Conservation (phyloP, 2,888 invertebrate species). For the Prostheceraeus crozeri region DNA sequence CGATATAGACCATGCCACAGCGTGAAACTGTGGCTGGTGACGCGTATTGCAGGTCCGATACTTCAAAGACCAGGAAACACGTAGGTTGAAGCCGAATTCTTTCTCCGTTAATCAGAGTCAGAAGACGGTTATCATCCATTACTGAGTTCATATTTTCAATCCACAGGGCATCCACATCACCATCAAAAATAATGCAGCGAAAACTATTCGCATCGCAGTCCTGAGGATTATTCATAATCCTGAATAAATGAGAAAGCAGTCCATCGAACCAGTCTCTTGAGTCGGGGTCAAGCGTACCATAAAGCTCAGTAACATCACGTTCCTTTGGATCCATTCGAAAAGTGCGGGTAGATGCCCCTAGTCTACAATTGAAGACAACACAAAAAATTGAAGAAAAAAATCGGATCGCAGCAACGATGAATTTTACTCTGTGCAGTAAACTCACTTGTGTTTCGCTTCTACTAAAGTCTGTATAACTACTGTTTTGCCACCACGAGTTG, state of each 20-base stretch:
- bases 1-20: slow-evolving; percentile 40
- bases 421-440: no score
- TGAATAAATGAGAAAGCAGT: slow-evolving; percentile 37
- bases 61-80: slow-evolving; percentile 39
- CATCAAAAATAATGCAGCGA: slow-evolving; percentile 38
- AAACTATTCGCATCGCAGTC: slow-evolving; percentile 38
- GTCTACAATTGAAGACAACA: slow-evolving; percentile 19
- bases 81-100: slow-evolving; percentile 36
- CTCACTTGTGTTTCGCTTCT: slow-evolving; percentile 35
- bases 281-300: slow-evolving; percentile 38
- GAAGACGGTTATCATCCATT: slow-evolving; percentile 39
- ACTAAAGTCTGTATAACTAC: slow-evolving; percentile 37
- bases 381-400: no score
- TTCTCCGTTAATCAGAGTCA: slow-evolving; percentile 39
- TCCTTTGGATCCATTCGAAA: slow-evolving; percentile 39
- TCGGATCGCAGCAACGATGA: no score
- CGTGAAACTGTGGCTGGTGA: slow-evolving; percentile 40
- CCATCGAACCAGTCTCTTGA: slow-evolving; percentile 40
- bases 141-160: slow-evolving; percentile 41
- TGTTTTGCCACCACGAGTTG: slow-evolving; percentile 40
- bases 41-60: slow-evolving; percentile 39
- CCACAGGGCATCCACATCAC: slow-evolving; percentile 40
- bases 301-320: slow-evolving; percentile 37
- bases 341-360: slow-evolving; percentile 35
- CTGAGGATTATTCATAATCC: slow-evolving; percentile 34